Conservation (phyloP, 2,797 vertebrate genomes). For the Denticeps clupeoides region DNA sequence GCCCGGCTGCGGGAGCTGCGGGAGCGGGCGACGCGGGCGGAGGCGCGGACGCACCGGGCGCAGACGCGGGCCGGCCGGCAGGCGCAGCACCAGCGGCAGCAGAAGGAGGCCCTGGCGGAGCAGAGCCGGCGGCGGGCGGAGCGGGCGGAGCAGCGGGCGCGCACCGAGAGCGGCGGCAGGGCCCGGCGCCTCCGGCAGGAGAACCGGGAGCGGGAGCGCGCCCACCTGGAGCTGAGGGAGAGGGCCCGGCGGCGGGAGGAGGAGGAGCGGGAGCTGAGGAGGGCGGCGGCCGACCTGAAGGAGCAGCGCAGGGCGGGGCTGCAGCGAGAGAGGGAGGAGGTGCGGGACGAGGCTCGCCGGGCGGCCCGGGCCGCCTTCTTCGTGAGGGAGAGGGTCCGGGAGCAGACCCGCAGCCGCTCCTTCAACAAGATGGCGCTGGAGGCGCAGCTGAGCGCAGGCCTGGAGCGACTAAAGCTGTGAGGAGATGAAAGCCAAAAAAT, state of each 20-base stretch:
- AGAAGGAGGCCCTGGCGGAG: slow-evolving; percentile 41
- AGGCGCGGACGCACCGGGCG: slow-evolving; percentile 41
- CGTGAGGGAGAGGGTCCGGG: slow-evolving; percentile 51
- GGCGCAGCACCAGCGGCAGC: slow-evolving; percentile 32
- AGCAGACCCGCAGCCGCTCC: slow-evolving; percentile 38
- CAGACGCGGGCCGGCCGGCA: slow-evolving; percentile 34
- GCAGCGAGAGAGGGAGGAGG: slow-evolving; percentile 40
- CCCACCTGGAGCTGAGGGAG: slow-evolving; percentile 48
- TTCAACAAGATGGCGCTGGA: slow-evolving; percentile 53
- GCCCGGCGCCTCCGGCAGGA: slow-evolving; percentile 26
- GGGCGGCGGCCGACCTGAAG: slow-evolving; percentile 42
- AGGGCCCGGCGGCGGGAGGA: slow-evolving; percentile 52
- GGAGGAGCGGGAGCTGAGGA: slow-evolving; percentile 31
- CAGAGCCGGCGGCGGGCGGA: slow-evolving; percentile 43
- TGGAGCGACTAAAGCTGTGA: slow-evolving; percentile 42
- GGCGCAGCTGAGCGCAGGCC: slow-evolving; percentile 42
- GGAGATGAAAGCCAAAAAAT: too few species aligned
- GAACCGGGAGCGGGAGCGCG: slow-evolving; percentile 39
- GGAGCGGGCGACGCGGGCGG: slow-evolving; percentile 39
- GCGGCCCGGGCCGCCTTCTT: slow-evolving; percentile 50
- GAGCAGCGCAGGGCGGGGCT: slow-evolving; percentile 52
- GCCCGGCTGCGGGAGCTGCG: slow-evolving; percentile 37
- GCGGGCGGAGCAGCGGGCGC: slow-evolving; percentile 33
- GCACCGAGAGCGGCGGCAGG: slow-evolving; percentile 18
- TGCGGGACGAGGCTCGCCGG: slow-evolving; percentile 48